Evolutionary conservation across 2,797 vertebrate genomes (phyloP), one percentile per base, ranked within the genome.

Genomic region (Heliangelus exortis): DNA sequence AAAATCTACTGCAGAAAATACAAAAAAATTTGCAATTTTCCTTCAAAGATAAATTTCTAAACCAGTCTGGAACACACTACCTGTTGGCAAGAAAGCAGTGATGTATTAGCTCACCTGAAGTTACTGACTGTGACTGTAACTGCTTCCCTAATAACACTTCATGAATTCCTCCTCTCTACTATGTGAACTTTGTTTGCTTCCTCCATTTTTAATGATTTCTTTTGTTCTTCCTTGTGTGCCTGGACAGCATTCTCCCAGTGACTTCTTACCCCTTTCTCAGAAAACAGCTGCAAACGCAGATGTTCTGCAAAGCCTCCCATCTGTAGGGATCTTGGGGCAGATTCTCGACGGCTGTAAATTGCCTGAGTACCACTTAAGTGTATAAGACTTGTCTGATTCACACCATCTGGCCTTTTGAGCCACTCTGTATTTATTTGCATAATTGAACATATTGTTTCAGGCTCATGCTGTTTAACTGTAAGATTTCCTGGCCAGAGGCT

Each of bases 371-470:
- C 47, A 78, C 34, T 83, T 83, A 74, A 84, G 31, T 62, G 50
- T 72, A 5, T 79, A 80, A 71, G 51, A 51, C 58, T 81, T 81
- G 75, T 22, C 47, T 85, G 61, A 90, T 83, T 95, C 72, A 72
- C 81, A 72, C 92, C 81, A 91, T 87, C 94, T 95, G 92, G 58
- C 82, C 89, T 63, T 92, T 91, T 78, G 66, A 94, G 76, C 72
- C 79, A 45, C 54, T 63, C 50, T 72, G 8, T 92, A 65, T 91
- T 95, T 96, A 75, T 94, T 91, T 96, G 79, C 79, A 75, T 91
- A 92, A 92, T 63, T 80, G 58, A 89, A 75, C 82, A 76, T 87
- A 93, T 69, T 95, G 82, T 96, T 94, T 92, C 76, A 93, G 65
- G 66, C 58, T 94, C 79, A 73, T 76, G 51, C 58, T 94, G 54